Conservation (phyloP, 2,113 vertebrate species). For the Talpa occidentalis region DNA sequence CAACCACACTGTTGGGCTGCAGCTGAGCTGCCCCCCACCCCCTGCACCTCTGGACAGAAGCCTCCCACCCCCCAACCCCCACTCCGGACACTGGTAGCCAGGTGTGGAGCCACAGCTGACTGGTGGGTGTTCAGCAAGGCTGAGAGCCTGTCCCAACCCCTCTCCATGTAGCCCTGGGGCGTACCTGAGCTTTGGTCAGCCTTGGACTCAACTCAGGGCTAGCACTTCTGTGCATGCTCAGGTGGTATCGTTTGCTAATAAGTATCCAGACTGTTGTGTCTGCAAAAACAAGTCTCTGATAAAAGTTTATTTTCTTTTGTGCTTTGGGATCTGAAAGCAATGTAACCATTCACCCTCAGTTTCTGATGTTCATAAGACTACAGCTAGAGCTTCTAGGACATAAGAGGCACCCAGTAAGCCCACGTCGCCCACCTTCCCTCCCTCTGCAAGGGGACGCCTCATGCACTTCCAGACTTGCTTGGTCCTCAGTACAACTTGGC, state of each 20-base stretch:
- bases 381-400: neutral
- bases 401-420: neutral
- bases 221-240: no score
- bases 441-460: neutral
- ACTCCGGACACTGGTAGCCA: neutral
- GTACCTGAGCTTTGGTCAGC: no score
- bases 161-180: no score
- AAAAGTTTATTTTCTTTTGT: no score
- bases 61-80: neutral
- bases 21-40: neutral
- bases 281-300: no score
- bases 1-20: neutral
- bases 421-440: neutral
- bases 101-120: neutral
- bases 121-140: neutral
- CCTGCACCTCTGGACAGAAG: neutral
- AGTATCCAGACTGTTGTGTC: no score
- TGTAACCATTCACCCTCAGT: no score
- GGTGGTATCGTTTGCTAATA: no score
- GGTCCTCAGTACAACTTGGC: neutral
- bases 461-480: rapidly evolving
- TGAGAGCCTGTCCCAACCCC: neutral
- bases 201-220: no score
- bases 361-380: neutral
- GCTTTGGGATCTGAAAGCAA: no score